These are phyloP conservation scores for Eilema caniola DNA, from an alignment of 2,888 invertebrate genomes.

Conservation along the genomic window DNA sequence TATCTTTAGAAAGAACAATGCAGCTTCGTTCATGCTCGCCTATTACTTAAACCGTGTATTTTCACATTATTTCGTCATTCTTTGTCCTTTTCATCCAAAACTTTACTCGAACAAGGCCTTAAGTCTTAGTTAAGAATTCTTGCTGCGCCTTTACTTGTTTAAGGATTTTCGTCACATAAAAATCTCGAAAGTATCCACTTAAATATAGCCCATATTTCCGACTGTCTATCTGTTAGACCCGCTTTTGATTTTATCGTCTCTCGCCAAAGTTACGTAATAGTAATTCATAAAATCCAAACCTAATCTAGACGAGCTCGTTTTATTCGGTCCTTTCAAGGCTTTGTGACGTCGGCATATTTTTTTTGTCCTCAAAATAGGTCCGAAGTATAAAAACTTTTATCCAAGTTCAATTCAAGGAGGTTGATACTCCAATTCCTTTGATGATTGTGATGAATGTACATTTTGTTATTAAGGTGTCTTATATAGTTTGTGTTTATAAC, in stretches of 20 bases:
- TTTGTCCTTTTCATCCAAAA: background rate
- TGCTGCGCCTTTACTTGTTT: slow-evolving; percentile 6
- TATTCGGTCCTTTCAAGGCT: slow-evolving; percentile 31
- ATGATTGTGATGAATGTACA: slow-evolving; percentile 35
- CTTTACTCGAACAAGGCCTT: background rate
- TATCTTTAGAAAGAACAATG: background rate
- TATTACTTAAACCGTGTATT: background rate
- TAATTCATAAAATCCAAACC: slow-evolving; percentile 45
- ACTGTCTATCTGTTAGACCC: slow-evolving; percentile 41
- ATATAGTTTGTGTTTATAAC: background rate
- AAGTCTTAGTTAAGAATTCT: background rate
- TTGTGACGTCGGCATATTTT: slow-evolving; percentile 34
- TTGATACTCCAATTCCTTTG: slow-evolving; percentile 36
- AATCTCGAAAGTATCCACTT: slow-evolving; percentile 23
- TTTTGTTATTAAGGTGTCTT: slow-evolving; percentile 25
- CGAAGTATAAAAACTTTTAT: slow-evolving; percentile 26
- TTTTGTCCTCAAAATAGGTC: slow-evolving; percentile 29
- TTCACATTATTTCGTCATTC: background rate
- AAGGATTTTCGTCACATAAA: slow-evolving; percentile 24
- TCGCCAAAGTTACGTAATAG: slow-evolving; percentile 31
- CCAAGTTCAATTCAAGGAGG: slow-evolving; percentile 32
- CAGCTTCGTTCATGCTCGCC: background rate
- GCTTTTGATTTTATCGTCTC: slow-evolving; percentile 44
- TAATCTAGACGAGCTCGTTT: slow-evolving; percentile 41
- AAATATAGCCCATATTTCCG: slow-evolving; percentile 41